phyloP scores from a whole-genome alignment of 2,888 invertebrate species.

The Rotaria sp. region DNA sequence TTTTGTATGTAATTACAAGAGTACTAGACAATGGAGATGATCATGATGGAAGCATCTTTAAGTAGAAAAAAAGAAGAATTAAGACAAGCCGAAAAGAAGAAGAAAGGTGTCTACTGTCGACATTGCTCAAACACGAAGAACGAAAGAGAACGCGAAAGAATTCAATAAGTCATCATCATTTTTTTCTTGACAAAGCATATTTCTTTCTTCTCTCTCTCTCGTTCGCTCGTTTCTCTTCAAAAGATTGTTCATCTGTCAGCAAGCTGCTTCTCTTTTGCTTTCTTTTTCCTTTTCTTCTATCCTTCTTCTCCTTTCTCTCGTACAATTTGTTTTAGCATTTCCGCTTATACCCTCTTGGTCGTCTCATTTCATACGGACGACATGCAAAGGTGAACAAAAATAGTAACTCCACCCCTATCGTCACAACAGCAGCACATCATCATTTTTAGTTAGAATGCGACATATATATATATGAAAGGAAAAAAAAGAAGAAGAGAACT shows the following conservation, averaged over 20 bases:
- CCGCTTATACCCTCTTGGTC: neutral
- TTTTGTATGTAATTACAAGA: neutral
- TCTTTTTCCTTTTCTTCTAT: too few relatives aligned
- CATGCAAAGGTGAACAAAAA: conserved; percentile 17
- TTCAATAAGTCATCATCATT: conserved; percentile 31
- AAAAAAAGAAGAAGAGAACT: neutral
- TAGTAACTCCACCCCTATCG: neutral
- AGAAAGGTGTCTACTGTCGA: neutral
- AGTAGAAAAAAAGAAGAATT: neutral
- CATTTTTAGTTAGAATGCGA: neutral
- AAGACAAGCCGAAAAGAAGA: neutral
- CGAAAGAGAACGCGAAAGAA: neutral
- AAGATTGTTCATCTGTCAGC: conserved; percentile 16
- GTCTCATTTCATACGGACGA: neutral
- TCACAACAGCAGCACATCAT: neutral
- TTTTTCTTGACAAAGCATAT: neutral
- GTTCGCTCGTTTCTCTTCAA: neutral
- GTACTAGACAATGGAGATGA: neutral
- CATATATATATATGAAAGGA: neutral
- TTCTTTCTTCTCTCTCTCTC: neutral
- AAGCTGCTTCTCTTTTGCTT: neutral
- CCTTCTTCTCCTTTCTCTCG: neutral
- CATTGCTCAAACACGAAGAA: neutral
- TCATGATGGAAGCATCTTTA: neutral
- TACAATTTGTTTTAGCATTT: conserved; percentile 10